Evolutionary conservation across 2,888 invertebrate species (phyloP).

Genomic region (Agrotis segetum): DNA sequence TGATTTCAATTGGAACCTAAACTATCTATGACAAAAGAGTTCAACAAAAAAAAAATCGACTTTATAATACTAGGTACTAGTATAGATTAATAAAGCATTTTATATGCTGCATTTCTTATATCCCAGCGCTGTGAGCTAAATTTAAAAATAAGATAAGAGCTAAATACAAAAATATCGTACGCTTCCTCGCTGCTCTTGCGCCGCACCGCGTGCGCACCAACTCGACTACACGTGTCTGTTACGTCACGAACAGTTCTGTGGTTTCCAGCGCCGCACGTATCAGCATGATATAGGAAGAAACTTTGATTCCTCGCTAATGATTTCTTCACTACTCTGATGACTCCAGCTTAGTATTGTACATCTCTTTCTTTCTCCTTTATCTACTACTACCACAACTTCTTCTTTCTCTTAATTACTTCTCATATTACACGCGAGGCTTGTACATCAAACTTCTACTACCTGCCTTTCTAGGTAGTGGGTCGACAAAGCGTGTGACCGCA

Average conservation of each 20-base stretch:
- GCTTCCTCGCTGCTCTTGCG: constrained; percentile 21
- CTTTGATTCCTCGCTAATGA: constrained; percentile 8
- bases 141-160: too few species aligned
- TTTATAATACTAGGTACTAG: too few species aligned
- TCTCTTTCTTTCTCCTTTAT: background rate
- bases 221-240: constrained; percentile 42
- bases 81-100: too few species aligned
- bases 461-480: too few species aligned
- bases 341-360: background rate
- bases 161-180: background rate
- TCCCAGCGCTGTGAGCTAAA: too few species aligned
- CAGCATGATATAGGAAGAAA: constrained; percentile 25
- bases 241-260: constrained; percentile 43
- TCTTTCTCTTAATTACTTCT: background rate
- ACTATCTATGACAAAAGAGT: too few species aligned
- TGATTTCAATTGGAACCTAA: too few species aligned
- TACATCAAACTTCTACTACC: background rate
- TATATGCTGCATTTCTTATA: too few species aligned
- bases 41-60: too few species aligned
- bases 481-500: background rate
- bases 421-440: background rate
- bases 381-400: background rate
- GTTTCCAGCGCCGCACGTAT: constrained; percentile 22
- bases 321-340: constrained; percentile 20
- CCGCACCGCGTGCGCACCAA: background rate